These are phyloP conservation scores for Typhlichthys subterraneus DNA, from an alignment of 2,797 vertebrate genomes.

Conservation along the genomic window DNA sequence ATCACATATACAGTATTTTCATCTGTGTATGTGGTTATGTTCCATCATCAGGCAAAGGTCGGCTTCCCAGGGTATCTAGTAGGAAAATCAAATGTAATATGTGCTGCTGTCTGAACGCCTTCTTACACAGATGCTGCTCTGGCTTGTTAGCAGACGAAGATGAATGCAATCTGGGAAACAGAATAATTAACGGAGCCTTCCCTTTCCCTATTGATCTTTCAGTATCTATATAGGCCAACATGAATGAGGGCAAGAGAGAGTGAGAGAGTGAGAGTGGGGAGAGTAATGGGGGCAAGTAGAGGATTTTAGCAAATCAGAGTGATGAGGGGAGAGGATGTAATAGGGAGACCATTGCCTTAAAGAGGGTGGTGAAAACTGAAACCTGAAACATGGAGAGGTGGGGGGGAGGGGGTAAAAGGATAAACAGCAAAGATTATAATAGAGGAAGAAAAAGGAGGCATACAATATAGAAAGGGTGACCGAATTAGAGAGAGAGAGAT, in stretches of 20 bases:
- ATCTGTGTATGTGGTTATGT: too few species aligned
- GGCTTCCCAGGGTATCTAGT: constrained; percentile 37
- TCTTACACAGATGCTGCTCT: constrained; percentile 24
- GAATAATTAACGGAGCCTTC: constrained; percentile 45
- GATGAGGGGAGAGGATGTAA: neutral
- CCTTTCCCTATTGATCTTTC: constrained; percentile 41
- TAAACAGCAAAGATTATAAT: neutral
- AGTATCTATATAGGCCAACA: constrained; percentile 17
- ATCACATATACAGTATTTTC: too few species aligned
- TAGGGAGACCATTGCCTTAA: too few species aligned
- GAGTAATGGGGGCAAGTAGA: neutral
- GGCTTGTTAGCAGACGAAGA: constrained; percentile 4
- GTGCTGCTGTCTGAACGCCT: constrained; percentile 40
- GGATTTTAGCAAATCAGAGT: neutral
- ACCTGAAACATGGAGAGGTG: neutral
- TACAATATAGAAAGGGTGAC: neutral
- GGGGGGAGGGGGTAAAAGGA: neutral
- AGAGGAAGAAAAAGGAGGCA: neutral
- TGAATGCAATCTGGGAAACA: constrained; percentile 18
- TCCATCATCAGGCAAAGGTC: too few species aligned
- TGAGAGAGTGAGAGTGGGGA: neutral
- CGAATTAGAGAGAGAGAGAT: neutral
- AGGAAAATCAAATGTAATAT: constrained; percentile 63
- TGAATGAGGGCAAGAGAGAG: constrained; percentile 3
- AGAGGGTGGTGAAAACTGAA: neutral